Base-by-base conservation (phyloP, 2,888 invertebrate species). In the Tetragonula carbonaria region DNA sequence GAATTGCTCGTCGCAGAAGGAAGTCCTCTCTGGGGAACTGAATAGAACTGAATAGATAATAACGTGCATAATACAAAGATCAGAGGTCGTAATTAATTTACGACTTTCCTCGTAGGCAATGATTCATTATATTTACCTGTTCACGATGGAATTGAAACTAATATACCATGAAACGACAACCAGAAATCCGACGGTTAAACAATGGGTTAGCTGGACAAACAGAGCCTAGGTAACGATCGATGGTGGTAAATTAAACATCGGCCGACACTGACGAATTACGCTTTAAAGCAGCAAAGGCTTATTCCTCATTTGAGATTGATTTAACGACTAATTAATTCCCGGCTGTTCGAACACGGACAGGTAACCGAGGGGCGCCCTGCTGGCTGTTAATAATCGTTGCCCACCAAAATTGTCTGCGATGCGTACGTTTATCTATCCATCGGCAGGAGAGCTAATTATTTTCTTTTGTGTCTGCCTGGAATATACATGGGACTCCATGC, bases 361-460 rank as follows among this genome's bases (percentile, higher is more conserved):
- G 53, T 57, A 80, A 66, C 78, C 23, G 67, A 13, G 8, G 21
- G 82, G 68, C 86, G 62, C 85, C 88, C 86, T 75, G 87, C 87
- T 87, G 87, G 75, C 86, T 76, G 81, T 80, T 90, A 90, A 90
- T 90, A 90, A 90, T 90, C 90, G 77, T 90, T 83, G 89, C 81
- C 86, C 87, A 90, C 89, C 82, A 85, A 89, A 89, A 88, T 84
- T 86, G 82, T 84, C 87, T 76, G 83, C 33, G 72, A 82, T 71
- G 83, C 70, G 74, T 76, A 80, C 80, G 73, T 68, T 89, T 90
- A 90, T 89, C 89, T 88, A 87, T 88, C 87, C 90, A 90, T 91
- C 92, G 88, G 85, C 86, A 88, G 90, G 90, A 86, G 87, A 90
- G 91, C 89, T 93, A 93, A 94, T 94, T 94, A 93, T 93, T 93